A percentile compares a stretch with the other conserved stretches of the same genome.
These are phyloP conservation scores for Solenopsis fugax DNA, from an alignment of 1,140 invertebrate genomes.

Conservation along the genomic window DNA sequence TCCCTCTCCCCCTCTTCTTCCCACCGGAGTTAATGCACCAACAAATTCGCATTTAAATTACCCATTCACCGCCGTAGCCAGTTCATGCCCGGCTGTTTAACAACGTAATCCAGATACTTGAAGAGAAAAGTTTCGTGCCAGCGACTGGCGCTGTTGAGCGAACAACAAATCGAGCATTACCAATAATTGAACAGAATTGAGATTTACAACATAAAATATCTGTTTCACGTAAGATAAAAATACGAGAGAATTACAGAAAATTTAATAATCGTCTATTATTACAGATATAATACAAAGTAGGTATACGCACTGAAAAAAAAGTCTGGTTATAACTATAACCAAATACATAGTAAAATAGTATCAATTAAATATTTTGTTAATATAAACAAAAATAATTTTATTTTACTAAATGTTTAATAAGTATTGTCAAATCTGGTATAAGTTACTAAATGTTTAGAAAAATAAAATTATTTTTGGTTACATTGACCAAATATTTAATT, in stretches of 20 bases:
- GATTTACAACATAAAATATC: background rate
- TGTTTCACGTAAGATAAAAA: background rate
- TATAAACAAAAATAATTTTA: too few species aligned
- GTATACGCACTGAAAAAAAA: background rate
- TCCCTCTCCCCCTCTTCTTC: constrained; percentile 7
- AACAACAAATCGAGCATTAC: background rate
- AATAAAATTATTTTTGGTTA: too few species aligned
- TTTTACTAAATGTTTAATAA: too few species aligned
- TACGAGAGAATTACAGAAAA: background rate
- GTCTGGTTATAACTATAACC: background rate
- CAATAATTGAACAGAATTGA: constrained; percentile 12
- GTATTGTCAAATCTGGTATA: too few species aligned
- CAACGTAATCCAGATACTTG: constrained; percentile 58
- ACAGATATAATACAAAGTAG: background rate
- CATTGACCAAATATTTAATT: too few species aligned
- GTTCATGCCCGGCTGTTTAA: constrained; percentile 61
- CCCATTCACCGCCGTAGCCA: constrained; percentile 59
- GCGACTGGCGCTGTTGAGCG: constrained; percentile 17
- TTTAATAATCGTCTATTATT: background rate
- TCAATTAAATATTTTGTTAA: too few species aligned
- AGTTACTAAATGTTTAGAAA: too few species aligned
- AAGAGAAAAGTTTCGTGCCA: constrained; percentile 27
- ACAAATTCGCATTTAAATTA: constrained; percentile 76
- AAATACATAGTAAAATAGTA: too few species aligned
- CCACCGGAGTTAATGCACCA: constrained; percentile 73